These are phyloP conservation scores for Setophaga kirtlandii DNA, from an alignment of 2,113 vertebrate species.

Conservation along the genomic window DNA sequence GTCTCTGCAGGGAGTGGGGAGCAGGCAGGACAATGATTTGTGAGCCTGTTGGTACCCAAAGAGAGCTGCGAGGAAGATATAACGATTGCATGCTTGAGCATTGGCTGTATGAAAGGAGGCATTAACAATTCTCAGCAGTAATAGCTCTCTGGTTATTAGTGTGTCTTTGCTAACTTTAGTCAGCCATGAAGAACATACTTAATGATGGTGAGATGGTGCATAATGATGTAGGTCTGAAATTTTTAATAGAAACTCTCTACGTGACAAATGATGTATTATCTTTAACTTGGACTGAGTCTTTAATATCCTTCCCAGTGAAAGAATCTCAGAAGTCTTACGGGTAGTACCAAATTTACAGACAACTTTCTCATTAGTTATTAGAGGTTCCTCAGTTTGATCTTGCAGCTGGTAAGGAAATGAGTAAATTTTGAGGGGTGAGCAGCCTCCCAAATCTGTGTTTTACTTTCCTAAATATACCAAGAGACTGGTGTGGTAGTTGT, in stretches of 20 bases:
- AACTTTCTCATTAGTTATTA: background rate
- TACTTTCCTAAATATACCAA: background rate
- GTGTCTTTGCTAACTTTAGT: slow-evolving; percentile 51
- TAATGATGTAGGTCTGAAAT: slow-evolving; percentile 25
- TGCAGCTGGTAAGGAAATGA: background rate
- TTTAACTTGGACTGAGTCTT: background rate
- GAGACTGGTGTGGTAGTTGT: background rate
- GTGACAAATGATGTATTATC: slow-evolving; percentile 26
- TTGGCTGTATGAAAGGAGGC: background rate
- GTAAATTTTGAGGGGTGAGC: background rate
- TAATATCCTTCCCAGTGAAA: background rate
- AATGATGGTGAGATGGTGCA: background rate
- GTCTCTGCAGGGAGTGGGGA: background rate
- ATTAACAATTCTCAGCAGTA: slow-evolving; percentile 15
- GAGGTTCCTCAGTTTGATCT: background rate
- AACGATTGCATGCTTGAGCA: background rate
- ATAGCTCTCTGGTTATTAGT: slow-evolving; percentile 3
- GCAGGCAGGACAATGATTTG: background rate
- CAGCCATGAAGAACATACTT: slow-evolving; percentile 37
- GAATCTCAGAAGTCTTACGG: background rate
- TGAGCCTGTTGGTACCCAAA: background rate
- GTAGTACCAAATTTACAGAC: background rate
- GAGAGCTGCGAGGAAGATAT: background rate
- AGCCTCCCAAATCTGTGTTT: background rate
- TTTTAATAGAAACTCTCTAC: background rate